Percentiles rank a stretch among this genome's conserved stretches.
Conservation (phyloP, 2,797 vertebrate species). For the Accipiter badius region DNA sequence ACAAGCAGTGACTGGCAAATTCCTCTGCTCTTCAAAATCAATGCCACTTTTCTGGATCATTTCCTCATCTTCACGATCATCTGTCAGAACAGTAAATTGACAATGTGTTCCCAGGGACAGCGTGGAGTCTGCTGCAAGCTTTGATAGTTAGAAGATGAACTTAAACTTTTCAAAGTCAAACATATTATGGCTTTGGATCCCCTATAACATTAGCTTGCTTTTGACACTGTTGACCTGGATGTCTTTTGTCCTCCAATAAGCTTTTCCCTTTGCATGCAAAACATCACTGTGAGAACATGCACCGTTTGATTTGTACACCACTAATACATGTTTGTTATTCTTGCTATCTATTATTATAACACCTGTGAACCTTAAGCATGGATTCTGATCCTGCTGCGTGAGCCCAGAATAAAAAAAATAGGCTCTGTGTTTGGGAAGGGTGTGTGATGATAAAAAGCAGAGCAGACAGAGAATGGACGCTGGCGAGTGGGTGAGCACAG, state of each 20-base stretch:
- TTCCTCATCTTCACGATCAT: constrained; percentile 4
- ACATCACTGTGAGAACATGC: neutral
- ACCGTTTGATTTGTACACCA: neutral
- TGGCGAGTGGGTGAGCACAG: fast-evolving
- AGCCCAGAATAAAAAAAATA: neutral
- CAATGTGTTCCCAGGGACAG: neutral
- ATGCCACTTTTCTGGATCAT: constrained; percentile 53
- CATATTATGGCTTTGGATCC: neutral
- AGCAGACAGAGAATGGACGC: neutral
- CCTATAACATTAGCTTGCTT: neutral
- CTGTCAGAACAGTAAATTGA: neutral
- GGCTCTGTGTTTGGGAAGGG: neutral
- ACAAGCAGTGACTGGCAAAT: constrained; percentile 45
- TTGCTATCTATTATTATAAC: neutral
- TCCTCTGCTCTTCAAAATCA: constrained; percentile 43
- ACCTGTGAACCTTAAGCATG: neutral
- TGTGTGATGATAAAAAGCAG: neutral
- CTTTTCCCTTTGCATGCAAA: neutral
- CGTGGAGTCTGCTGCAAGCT: neutral
- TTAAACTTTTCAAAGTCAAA: constrained; percentile 5
- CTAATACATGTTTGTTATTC: neutral
- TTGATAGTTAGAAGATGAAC: neutral
- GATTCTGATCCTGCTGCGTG: neutral
- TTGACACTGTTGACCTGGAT: neutral
- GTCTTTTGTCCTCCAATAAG: neutral